A percentile compares a stretch with the other conserved stretches of the same genome.
Evolutionary conservation across 1,140 invertebrate species (phyloP).

Genomic region (Drosophila truncata): DNA sequence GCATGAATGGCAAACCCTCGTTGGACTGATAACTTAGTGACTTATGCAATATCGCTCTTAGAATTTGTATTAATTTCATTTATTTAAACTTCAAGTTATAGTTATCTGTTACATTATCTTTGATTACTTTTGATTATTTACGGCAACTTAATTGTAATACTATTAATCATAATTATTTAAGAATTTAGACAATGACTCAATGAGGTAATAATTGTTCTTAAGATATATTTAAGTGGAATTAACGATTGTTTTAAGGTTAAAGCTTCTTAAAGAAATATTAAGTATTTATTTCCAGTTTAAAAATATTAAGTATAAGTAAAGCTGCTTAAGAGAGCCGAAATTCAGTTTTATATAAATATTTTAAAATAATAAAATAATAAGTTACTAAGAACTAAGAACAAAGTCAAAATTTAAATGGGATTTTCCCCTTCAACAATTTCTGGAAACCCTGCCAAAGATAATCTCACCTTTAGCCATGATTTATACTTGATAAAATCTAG

Average conservation of each 20-base stretch:
- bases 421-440: not conserved
- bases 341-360: no score
- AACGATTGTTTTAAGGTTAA: not conserved
- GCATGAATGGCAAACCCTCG: not conserved
- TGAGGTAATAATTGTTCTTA: not conserved
- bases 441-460: not conserved
- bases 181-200: not conserved
- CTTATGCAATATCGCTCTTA: not conserved
- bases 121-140: not conserved
- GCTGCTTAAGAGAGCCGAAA: no score
- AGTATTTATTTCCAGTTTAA: no score
- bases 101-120: not conserved
- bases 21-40: not conserved
- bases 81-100: not conserved
- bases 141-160: not conserved
- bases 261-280: no score
- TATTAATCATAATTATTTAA: not conserved
- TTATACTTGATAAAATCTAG: not conserved
- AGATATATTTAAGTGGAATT: not conserved
- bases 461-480: constrained; percentile 8
- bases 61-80: not conserved
- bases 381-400: not conserved
- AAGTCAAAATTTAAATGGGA: not conserved
- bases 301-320: no score
- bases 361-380: not conserved